Conservation (phyloP, 64 coral and sea anemone genomes). For the Montipora sp. region DNA sequence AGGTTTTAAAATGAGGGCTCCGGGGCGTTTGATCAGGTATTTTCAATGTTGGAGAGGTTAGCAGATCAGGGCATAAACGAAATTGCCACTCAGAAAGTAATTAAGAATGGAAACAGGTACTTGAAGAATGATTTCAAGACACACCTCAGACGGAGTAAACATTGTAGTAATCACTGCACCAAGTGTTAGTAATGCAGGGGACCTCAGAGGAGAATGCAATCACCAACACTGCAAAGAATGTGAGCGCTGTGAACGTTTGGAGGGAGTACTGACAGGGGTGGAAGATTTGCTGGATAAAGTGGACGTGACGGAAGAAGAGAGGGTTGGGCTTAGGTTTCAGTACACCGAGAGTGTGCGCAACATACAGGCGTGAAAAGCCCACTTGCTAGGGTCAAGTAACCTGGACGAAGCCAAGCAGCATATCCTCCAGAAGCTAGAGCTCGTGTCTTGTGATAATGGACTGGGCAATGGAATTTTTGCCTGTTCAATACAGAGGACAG, state of each 20-base stretch:
- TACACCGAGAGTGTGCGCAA: background rate
- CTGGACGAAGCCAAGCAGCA: conserved; percentile 11
- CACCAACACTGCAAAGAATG: background rate
- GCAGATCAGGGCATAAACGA: background rate
- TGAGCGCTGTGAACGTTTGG: background rate
- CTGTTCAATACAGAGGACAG: too few species aligned
- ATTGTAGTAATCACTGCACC: background rate
- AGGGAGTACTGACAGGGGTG: background rate
- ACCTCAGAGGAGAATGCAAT: background rate
- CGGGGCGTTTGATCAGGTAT: conserved; percentile 44
- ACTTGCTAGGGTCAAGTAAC: too few species aligned
- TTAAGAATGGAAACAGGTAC: background rate
- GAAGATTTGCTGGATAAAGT: too few species aligned
- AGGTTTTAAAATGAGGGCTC: conserved; percentile 16
- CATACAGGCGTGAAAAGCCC: too few species aligned
- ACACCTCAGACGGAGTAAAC: background rate
- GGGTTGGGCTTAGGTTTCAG: background rate
- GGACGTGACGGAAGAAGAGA: too few species aligned
- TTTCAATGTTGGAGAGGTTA: background rate
- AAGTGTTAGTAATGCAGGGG: background rate
- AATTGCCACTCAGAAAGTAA: background rate
- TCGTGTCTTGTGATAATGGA: background rate
- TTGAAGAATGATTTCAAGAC: background rate
- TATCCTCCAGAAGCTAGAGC: background rate
- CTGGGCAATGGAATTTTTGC: too few species aligned